These are phyloP conservation scores for Epinephelus fuscoguttatus DNA, from an alignment of 2,113 vertebrate genomes.

Conservation along the genomic window DNA sequence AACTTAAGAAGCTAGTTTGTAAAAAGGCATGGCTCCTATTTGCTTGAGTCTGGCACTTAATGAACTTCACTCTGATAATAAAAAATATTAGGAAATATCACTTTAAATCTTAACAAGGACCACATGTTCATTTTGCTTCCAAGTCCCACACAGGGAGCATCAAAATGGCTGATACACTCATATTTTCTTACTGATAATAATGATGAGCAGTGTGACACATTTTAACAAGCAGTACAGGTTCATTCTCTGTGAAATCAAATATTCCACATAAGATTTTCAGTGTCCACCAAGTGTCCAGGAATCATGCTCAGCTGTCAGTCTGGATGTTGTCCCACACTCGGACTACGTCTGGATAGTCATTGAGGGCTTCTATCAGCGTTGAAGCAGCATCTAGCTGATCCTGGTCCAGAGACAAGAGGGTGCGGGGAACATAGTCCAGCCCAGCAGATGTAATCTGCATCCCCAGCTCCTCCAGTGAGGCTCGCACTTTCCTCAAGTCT, in stretches of 20 bases:
- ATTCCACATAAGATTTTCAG: slow-evolving; percentile 16
- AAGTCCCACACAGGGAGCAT: not conserved
- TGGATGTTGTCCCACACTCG: slow-evolving; percentile 91
- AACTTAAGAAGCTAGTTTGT: not conserved
- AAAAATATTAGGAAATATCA: not conserved
- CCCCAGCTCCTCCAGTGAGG: slow-evolving; percentile 83
- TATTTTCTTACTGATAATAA: not conserved
- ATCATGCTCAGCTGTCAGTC: slow-evolving; percentile 60
- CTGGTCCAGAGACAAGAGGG: slow-evolving; percentile 73
- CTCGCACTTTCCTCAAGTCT: slow-evolving; percentile 81
- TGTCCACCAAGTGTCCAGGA: slow-evolving; percentile 23
- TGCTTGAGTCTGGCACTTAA: not conserved
- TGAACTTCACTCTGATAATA: not conserved
- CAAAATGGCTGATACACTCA: not conserved
- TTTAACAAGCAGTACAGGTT: not conserved
- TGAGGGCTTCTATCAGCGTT: slow-evolving; percentile 84
- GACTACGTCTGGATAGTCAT: slow-evolving; percentile 84
- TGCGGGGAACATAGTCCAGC: slow-evolving; percentile 86
- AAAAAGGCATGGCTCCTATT: not conserved
- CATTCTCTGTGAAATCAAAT: not conserved
- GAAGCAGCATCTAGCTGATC: slow-evolving; percentile 83
- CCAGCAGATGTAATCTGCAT: slow-evolving; percentile 79
- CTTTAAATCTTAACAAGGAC: not conserved
- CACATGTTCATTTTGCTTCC: not conserved
- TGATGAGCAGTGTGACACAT: not conserved